Conservation (phyloP, 1,140 invertebrate species). For the Sycobia sp. region DNA sequence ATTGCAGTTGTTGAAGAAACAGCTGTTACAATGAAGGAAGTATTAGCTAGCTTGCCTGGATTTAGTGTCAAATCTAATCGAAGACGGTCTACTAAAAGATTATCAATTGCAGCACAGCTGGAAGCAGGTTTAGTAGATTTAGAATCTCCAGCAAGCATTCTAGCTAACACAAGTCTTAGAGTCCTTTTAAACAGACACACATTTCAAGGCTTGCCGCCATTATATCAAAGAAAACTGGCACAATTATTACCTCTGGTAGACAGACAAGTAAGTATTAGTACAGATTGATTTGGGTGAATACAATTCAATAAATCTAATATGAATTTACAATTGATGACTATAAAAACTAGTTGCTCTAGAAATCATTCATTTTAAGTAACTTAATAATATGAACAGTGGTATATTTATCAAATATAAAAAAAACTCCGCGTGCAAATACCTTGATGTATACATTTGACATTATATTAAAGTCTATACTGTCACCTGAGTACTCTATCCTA, state of each 20-base stretch:
- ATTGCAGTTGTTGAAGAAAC: conserved; percentile 53
- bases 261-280: conserved; percentile 70
- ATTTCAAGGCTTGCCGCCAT: conserved; percentile 82
- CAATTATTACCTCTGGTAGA: conserved; percentile 91
- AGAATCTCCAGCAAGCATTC: conserved; percentile 94
- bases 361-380: too few relatives aligned
- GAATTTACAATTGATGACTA: too few relatives aligned
- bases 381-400: too few relatives aligned
- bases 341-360: too few relatives aligned
- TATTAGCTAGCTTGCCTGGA: conserved; percentile 86
- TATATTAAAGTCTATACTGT: too few relatives aligned
- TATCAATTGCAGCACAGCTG: conserved; percentile 89
- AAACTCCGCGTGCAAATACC: too few relatives aligned
- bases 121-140: conserved; percentile 94
- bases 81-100: conserved; percentile 77
- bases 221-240: conserved; percentile 91
- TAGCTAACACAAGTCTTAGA: conserved; percentile 89
- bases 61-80: conserved; percentile 83
- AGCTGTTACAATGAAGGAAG: conserved; percentile 79
- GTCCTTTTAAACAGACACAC: conserved; percentile 88
- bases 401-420: too few relatives aligned
- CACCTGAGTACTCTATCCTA: too few relatives aligned
- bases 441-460: too few relatives aligned
- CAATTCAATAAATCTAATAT: too few relatives aligned
- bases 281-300: too few relatives aligned